Evolutionary conservation across 2,113 vertebrate genomes (phyloP).

Genomic region (Rhea americana): DNA sequence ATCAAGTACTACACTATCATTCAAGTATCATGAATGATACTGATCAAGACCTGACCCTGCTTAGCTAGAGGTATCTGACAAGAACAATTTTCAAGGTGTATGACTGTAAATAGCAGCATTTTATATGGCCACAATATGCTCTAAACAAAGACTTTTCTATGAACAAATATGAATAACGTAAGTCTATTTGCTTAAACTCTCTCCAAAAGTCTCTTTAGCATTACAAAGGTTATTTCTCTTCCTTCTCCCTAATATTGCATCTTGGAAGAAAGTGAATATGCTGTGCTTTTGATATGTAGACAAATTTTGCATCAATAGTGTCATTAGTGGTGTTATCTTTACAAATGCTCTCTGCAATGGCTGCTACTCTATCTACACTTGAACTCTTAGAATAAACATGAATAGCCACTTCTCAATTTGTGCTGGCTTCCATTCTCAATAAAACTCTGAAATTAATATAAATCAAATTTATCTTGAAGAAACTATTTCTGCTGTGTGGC

Average conservation of each 20-base stretch:
- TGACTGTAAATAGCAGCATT: constrained; percentile 32
- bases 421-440: neutral
- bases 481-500: neutral
- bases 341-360: constrained; percentile 9
- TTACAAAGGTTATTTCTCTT: neutral
- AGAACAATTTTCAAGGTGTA: constrained; percentile 39
- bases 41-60: constrained; percentile 33
- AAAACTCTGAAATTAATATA: constrained; percentile 19
- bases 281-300: neutral
- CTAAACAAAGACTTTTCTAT: constrained; percentile 32
- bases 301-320: neutral
- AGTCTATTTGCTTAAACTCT: constrained; percentile 39
- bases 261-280: constrained; percentile 8
- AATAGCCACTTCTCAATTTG: constrained; percentile 32
- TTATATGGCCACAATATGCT: neutral
- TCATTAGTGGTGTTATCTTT: constrained; percentile 16
- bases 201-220: constrained; percentile 27
- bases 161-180: constrained; percentile 20
- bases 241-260: constrained; percentile 6
- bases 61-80: constrained; percentile 23
- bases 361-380: neutral
- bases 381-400: constrained; percentile 24
- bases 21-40: constrained; percentile 42
- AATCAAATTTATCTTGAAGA: constrained; percentile 21
- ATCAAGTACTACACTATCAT: constrained; percentile 27